A percentile compares a stretch with the other conserved stretches of the same genome.
phyloP scores from a whole-genome alignment of 1,140 invertebrate species.

The Aporrectodea caliginosa region DNA sequence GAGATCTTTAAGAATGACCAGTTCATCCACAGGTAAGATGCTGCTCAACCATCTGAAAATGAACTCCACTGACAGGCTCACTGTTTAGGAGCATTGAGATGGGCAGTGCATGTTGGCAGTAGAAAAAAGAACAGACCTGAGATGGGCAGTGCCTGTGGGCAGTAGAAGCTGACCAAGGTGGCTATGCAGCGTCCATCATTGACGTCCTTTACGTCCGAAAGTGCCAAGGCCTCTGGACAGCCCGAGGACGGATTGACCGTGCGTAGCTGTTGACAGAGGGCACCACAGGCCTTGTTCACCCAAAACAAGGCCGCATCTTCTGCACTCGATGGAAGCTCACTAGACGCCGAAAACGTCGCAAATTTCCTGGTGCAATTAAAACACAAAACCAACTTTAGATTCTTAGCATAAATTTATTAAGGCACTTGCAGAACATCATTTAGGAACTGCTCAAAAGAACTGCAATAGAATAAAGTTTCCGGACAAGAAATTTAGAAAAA shows the following conservation, averaged over 20 bases:
- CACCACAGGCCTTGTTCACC: conserved; percentile 77
- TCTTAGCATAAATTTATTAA: too few relatives aligned
- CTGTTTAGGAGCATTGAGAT: too few relatives aligned
- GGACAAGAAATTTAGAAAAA: too few relatives aligned
- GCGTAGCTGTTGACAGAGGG: conserved; percentile 37
- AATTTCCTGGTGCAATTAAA: conserved; percentile 50
- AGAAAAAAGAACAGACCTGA: conserved; percentile 48
- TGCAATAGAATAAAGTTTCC: too few relatives aligned
- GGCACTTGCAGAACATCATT: too few relatives aligned
- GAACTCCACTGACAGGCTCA: too few relatives aligned
- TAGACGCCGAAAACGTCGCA: conserved; percentile 56
- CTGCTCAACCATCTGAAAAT: too few relatives aligned
- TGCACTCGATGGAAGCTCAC: conserved; percentile 65
- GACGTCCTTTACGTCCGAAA: conserved; percentile 63
- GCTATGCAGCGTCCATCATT: conserved; percentile 88
- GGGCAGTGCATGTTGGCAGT: not conserved
- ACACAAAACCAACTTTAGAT: not conserved
- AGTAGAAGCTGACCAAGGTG: conserved; percentile 87
- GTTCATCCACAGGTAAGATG: too few relatives aligned
- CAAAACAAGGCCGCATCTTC: conserved; percentile 85
- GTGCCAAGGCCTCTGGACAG: not conserved
- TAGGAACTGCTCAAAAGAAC: too few relatives aligned
- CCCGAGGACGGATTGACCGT: conserved; percentile 4
- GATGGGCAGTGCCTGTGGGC: conserved; percentile 79
- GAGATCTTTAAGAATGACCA: too few relatives aligned